Evolutionary conservation across 1,140 invertebrate genomes (phyloP).

Genomic region (Trachelipus rathkii): DNA sequence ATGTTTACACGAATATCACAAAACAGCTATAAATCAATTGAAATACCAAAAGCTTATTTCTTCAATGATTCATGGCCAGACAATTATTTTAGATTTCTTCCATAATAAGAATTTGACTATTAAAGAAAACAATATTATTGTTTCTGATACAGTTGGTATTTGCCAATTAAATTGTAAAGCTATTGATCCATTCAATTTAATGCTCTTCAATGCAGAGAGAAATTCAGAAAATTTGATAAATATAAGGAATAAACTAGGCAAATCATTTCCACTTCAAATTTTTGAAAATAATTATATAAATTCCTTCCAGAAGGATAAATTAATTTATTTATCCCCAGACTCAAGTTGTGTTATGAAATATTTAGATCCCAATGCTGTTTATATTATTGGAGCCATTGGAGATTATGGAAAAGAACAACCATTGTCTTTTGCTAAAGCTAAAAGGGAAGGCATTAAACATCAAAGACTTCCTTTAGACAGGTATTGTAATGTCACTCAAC

Average conservation of each 20-base stretch:
- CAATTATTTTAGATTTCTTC: conserved; percentile 72
- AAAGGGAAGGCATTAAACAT: conserved; percentile 69
- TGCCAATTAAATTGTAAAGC: conserved; percentile 61
- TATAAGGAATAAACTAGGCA: conserved; percentile 61
- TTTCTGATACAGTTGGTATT: conserved; percentile 62
- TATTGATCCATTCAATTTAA: conserved; percentile 68
- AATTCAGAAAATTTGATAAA: conserved; percentile 58
- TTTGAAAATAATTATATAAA: conserved; percentile 72
- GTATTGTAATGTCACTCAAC: conserved; percentile 45
- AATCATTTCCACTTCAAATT: conserved; percentile 68
- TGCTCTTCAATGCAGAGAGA: conserved; percentile 65
- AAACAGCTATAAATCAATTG: conserved; percentile 61
- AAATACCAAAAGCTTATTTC: conserved; percentile 61
- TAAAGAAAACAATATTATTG: conserved; percentile 64
- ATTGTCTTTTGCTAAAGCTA: conserved; percentile 79
- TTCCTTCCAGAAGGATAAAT: conserved; percentile 70
- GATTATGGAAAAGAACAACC: conserved; percentile 72
- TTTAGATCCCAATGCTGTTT: conserved; percentile 71
- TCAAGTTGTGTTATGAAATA: conserved; percentile 61
- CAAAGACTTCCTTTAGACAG: conserved; percentile 72
- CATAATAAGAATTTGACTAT: conserved; percentile 71
- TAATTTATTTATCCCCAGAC: conserved; percentile 85
- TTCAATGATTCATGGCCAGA: conserved; percentile 66
- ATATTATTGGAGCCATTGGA: conserved; percentile 82
- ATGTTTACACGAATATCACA: conserved; percentile 64